Base-by-base conservation (phyloP, 2,113 vertebrate species). In the Noctilio leporinus region DNA sequence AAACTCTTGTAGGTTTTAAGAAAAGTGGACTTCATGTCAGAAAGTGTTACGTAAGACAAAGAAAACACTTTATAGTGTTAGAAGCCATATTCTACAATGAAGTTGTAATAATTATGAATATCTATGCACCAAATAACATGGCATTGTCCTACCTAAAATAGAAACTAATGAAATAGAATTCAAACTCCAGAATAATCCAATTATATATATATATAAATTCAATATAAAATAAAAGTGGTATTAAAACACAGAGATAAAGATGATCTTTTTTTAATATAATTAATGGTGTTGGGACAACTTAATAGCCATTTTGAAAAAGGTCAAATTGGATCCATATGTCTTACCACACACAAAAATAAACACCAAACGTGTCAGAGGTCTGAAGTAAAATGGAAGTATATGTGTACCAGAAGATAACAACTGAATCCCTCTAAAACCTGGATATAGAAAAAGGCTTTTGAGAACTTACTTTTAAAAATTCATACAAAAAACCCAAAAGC, bases 381-480 rank as follows among this genome's bases (percentile, higher is more conserved):
- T 78, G 72, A 89, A 57, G 51, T 67, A 17, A 80, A 49, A 81
- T 19, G 45, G 49, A 70, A 62, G 2, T 45, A 20, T 80, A 49
- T 0, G 47, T 3, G 17, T 62, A 15, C 19, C 28, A 82, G n/a
- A 62, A 62, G 62, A 84, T 86, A 85, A 67, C 1, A 26, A 72
- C 14, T 11, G 11, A 93, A 72, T 86, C 28, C 3, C 19, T 93
- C 4, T 67, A 59, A 26, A 94, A 43, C 35, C 14, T 40, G n/a
- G 11, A 0, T 75, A 0, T 76, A 75, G 43, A 45, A 47, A 69
- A 86, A 75, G 35, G 3, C 2, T 72, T 70, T 92, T 17, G 28
- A 85, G 15, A 76, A 22, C 19, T 55, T 81, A 89, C n/a, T n/a
- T n/a, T 86, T 85, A 49, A 89, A 96, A 96, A 69, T 38, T 28